Evolutionary conservation across 2,888 invertebrate genomes (phyloP).

Genomic region (Synanthedon tipuliformis): DNA sequence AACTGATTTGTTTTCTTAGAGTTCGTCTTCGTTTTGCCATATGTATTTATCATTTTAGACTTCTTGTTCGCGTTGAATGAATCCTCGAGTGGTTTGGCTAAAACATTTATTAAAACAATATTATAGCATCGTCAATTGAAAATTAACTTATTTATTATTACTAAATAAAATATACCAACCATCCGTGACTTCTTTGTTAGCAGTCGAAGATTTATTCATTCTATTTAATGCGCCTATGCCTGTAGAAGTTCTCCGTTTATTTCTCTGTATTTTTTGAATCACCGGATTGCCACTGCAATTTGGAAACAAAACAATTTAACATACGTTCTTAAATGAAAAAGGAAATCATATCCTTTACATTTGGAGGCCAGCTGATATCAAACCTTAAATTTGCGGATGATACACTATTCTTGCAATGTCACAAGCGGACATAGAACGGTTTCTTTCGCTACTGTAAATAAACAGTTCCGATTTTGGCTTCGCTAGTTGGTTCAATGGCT

Average conservation of each 20-base stretch:
- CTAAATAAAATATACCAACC: slow-evolving; percentile 22
- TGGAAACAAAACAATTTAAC: not conserved
- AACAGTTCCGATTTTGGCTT: no score
- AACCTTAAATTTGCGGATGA: no score
- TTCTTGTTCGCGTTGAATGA: slow-evolving; percentile 42
- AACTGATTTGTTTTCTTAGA: slow-evolving; percentile 32
- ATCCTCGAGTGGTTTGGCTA: slow-evolving; percentile 26
- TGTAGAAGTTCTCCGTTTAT: slow-evolving; percentile 30
- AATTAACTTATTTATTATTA: not conserved
- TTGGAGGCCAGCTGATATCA: no score
- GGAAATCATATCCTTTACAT: no score
- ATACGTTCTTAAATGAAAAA: no score
- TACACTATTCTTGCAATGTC: no score
- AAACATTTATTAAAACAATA: slow-evolving; percentile 11
- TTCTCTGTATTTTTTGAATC: slow-evolving; percentile 46
- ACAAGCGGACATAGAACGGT: no score
- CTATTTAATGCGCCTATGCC: slow-evolving; percentile 43
- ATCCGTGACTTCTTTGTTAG: slow-evolving; percentile 28
- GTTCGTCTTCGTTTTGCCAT: slow-evolving; percentile 32
- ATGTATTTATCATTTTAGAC: slow-evolving; percentile 47
- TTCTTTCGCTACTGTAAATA: no score
- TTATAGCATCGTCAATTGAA: no score
- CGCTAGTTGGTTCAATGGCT: no score
- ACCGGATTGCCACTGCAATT: slow-evolving; percentile 38
- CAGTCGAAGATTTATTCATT: slow-evolving; percentile 28